Evolutionary conservation across 2,888 invertebrate genomes (phyloP).

Genomic region (Boloria euphrosyne): DNA sequence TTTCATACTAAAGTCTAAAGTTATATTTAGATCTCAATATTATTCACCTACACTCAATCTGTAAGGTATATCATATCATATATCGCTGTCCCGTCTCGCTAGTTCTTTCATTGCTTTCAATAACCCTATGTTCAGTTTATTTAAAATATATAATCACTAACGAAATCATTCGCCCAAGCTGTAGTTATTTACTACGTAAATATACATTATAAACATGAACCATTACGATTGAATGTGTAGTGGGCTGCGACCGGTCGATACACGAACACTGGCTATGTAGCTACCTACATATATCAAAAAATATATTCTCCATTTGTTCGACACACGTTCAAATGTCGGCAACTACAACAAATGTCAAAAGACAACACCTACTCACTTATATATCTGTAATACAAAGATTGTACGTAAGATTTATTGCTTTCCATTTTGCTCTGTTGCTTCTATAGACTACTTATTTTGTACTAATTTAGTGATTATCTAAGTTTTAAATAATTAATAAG

Average conservation of each 20-base stretch:
- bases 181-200: too few relatives aligned
- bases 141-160: too few relatives aligned
- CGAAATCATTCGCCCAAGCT: too few relatives aligned
- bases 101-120: too few relatives aligned
- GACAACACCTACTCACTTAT: constrained; percentile 12
- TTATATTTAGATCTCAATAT: too few relatives aligned
- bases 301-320: constrained; percentile 22
- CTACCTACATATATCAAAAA: constrained; percentile 35
- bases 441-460: constrained; percentile 3
- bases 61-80: too few relatives aligned
- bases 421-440: constrained; percentile 5
- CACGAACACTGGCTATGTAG: neutral
- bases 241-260: neutral
- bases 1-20: too few relatives aligned
- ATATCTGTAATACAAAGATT: constrained; percentile 20
- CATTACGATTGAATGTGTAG: too few relatives aligned
- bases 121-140: too few relatives aligned
- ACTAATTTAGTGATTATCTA: constrained; percentile 11
- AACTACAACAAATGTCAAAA: constrained; percentile 26
- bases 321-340: constrained; percentile 1
- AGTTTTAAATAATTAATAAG: neutral
- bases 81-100: too few relatives aligned
- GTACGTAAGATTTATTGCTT: constrained; percentile 32
- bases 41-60: too few relatives aligned
- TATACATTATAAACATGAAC: too few relatives aligned